A percentile compares a stretch with the other conserved stretches of the same genome.
phyloP scores from a whole-genome alignment of 1,140 invertebrate genomes.

The Rhizoglyphus robini region DNA sequence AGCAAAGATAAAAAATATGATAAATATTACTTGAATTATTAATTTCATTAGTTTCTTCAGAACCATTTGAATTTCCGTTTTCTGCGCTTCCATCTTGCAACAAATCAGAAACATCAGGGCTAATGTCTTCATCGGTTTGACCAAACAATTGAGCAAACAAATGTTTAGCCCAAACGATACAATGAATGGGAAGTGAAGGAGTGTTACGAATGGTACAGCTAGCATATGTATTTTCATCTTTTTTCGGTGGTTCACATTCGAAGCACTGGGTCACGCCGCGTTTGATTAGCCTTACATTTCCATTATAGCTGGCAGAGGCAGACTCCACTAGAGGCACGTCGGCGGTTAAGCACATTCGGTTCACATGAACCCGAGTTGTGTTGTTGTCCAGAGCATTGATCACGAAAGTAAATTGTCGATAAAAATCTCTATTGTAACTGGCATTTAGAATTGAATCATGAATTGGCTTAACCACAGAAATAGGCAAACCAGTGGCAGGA shows the following conservation, averaged over 20 bases:
- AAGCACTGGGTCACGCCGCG: constrained; percentile 75
- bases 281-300: constrained; percentile 55
- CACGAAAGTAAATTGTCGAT: constrained; percentile 78
- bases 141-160: constrained; percentile 89
- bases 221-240: constrained; percentile 80
- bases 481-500: not conserved
- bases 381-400: constrained; percentile 96
- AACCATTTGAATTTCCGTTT: not conserved
- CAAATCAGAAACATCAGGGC: constrained; percentile 84
- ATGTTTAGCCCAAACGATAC: constrained; percentile 98
- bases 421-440: constrained; percentile 80
- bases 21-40: not conserved
- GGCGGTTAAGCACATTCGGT: constrained; percentile 92
- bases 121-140: constrained; percentile 87
- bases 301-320: constrained; percentile 89
- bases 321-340: constrained; percentile 88
- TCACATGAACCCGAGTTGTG: constrained; percentile 92
- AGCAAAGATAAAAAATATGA: not conserved
- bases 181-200: constrained; percentile 97
- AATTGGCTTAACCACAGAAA: constrained; percentile 19
- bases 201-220: constrained; percentile 98
- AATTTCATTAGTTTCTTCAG: not conserved
- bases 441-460: constrained; percentile 41
- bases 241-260: constrained; percentile 76
- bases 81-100: not conserved